These are phyloP conservation scores for Thaumetopoea pityocampa DNA, from an alignment of 1,140 invertebrate species.

Conservation along the genomic window DNA sequence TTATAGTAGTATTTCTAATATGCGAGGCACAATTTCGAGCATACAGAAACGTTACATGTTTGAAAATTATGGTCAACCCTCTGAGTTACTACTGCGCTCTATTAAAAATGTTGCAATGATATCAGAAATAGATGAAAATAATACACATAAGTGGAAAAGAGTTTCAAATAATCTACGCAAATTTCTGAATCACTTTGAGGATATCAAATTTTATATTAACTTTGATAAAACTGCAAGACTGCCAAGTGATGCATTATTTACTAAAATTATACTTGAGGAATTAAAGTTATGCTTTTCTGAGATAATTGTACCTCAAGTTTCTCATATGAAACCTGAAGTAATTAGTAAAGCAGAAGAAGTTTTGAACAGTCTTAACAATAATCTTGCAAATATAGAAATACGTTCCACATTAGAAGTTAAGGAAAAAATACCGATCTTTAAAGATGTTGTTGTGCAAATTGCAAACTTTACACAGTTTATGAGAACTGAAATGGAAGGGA, in stretches of 20 bases:
- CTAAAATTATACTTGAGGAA: slow-evolving; percentile 54
- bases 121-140: slow-evolving; percentile 18
- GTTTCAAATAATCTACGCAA: slow-evolving; percentile 48
- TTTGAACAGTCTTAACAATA: slow-evolving; percentile 28
- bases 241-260: slow-evolving; percentile 56
- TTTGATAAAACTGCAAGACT: slow-evolving; percentile 65
- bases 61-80: slow-evolving; percentile 60
- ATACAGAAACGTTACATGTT: slow-evolving; percentile 62
- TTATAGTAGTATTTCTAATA: slow-evolving; percentile 60
- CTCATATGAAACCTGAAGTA: slow-evolving; percentile 15
- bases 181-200: slow-evolving; percentile 64
- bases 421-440: slow-evolving; percentile 64
- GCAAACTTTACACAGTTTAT: slow-evolving; percentile 13
- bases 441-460: slow-evolving; percentile 36
- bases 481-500: slow-evolving; percentile 3
- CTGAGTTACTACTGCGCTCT: slow-evolving; percentile 39
- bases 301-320: slow-evolving; percentile 21
- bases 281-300: slow-evolving; percentile 33
- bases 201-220: slow-evolving; percentile 69
- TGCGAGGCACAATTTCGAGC: slow-evolving; percentile 59
- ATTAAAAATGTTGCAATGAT: slow-evolving; percentile 43
- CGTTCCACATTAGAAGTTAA: slow-evolving; percentile 49
- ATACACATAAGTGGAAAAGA: slow-evolving; percentile 34
- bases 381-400: slow-evolving; percentile 34
- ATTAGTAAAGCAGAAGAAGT: slow-evolving; percentile 15